Evolutionary conservation across 2,888 invertebrate genomes (phyloP).

Genomic region (Sphecodes monilicornis): DNA sequence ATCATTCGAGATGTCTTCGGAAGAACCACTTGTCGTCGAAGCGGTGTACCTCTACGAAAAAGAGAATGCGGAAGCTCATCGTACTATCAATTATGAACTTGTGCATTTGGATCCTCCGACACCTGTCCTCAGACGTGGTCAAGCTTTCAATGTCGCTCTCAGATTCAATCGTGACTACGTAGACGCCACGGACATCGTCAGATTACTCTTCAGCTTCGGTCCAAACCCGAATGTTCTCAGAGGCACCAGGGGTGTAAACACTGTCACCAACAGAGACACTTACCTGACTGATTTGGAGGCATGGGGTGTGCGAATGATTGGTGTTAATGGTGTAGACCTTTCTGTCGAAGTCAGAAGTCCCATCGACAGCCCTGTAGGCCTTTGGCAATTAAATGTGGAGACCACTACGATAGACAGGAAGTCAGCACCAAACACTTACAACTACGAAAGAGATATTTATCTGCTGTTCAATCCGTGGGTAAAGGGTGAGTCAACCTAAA

Average conservation of each 20-base stretch:
- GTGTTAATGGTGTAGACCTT: constrained; percentile 74
- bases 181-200: constrained; percentile 87
- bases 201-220: constrained; percentile 89
- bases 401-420: constrained; percentile 85
- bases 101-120: constrained; percentile 88
- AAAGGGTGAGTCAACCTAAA: constrained; percentile 86
- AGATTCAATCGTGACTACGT: constrained; percentile 88
- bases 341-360: constrained; percentile 88
- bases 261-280: constrained; percentile 77
- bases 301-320: constrained; percentile 84
- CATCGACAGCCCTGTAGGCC: constrained; percentile 88
- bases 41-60: constrained; percentile 88
- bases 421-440: constrained; percentile 84
- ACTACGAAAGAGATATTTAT: constrained; percentile 89
- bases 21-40: constrained; percentile 86
- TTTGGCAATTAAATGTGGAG: constrained; percentile 89
- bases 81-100: constrained; percentile 89
- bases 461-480: constrained; percentile 94
- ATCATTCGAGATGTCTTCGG: constrained; percentile 56
- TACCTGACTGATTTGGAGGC: constrained; percentile 77
- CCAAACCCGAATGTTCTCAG: constrained; percentile 86
- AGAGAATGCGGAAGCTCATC: constrained; percentile 89
- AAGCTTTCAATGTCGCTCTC: constrained; percentile 89
- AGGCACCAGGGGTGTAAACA: constrained; percentile 86
- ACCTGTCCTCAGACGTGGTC: constrained; percentile 90